These are phyloP conservation scores for Lineus longissimus DNA, from an alignment of 1,140 invertebrate genomes.

Conservation along the genomic window DNA sequence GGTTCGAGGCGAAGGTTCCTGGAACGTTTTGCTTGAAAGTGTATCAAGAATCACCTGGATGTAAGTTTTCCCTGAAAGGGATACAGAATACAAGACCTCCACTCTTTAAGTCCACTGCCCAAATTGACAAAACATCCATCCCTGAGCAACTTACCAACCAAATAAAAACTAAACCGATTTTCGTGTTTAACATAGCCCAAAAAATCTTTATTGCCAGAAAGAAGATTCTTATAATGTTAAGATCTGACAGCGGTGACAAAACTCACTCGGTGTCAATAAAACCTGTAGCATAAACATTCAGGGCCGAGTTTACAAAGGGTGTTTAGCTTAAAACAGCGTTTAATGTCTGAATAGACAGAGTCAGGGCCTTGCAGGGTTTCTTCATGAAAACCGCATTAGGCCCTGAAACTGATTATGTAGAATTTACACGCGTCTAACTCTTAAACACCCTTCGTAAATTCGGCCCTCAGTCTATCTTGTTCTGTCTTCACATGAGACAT, in stretches of 20 bases:
- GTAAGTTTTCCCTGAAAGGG: conserved; percentile 42
- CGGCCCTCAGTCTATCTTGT: not conserved
- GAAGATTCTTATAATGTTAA: not conserved
- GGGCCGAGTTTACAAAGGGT: no score
- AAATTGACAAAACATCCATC: not conserved
- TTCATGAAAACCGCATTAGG: no score
- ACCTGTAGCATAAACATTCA: no score
- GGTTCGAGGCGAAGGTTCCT: conserved; percentile 50
- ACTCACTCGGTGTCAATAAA: no score
- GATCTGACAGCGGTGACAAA: not conserved
- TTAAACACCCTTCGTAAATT: no score
- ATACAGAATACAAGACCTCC: not conserved
- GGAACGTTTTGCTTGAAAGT: conserved; percentile 54
- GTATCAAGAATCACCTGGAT: conserved; percentile 52
- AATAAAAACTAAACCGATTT: not conserved
- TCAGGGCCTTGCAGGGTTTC: no score
- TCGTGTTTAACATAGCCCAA: not conserved
- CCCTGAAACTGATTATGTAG: no score
- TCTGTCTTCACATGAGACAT: not conserved
- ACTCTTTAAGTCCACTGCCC: not conserved
- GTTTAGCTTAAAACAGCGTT: no score
- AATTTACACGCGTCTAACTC: no score
- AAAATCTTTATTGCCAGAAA: not conserved
- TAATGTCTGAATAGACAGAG: no score
- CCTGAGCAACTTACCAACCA: not conserved